Evolutionary conservation across 1,140 invertebrate species (phyloP).

Genomic region (Penaeus indicus): DNA sequence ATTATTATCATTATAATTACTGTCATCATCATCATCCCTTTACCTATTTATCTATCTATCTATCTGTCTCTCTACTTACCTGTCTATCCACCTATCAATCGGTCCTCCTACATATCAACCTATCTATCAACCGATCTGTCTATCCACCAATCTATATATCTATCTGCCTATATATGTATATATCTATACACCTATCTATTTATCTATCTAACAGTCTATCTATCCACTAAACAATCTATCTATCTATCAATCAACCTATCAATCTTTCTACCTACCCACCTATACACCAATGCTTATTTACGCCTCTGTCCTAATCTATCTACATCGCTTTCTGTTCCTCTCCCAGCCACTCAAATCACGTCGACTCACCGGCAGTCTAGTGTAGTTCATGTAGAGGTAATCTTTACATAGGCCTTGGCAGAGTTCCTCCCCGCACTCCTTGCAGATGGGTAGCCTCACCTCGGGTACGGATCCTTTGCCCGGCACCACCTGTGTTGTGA

Average conservation of each 20-base stretch:
- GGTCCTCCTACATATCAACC: too few species aligned
- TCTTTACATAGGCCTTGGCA: conserved; percentile 79
- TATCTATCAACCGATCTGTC: too few species aligned
- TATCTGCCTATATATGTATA: too few species aligned
- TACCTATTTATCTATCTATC: too few species aligned
- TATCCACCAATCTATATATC: too few species aligned
- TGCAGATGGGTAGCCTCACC: conserved; percentile 73
- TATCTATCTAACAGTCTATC: too few species aligned
- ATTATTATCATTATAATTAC: too few species aligned
- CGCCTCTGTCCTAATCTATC: not conserved
- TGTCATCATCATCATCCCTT: too few species aligned
- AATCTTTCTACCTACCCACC: not conserved
- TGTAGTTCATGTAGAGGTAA: conserved; percentile 73
- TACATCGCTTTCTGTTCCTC: not conserved
- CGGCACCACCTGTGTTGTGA: conserved; percentile 50
- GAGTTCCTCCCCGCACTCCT: conserved; percentile 87
- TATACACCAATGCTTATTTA: not conserved
- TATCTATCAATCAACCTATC: not conserved
- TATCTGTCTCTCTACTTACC: too few species aligned
- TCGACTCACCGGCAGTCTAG: conserved; percentile 64
- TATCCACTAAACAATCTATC: too few species aligned
- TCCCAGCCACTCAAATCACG: not conserved
- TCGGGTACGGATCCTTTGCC: conserved; percentile 67
- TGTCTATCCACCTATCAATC: too few species aligned
- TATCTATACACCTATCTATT: too few species aligned